Evolutionary conservation across 2,113 vertebrate species (phyloP).

Genomic region (Malaclemys terrapin): DNA sequence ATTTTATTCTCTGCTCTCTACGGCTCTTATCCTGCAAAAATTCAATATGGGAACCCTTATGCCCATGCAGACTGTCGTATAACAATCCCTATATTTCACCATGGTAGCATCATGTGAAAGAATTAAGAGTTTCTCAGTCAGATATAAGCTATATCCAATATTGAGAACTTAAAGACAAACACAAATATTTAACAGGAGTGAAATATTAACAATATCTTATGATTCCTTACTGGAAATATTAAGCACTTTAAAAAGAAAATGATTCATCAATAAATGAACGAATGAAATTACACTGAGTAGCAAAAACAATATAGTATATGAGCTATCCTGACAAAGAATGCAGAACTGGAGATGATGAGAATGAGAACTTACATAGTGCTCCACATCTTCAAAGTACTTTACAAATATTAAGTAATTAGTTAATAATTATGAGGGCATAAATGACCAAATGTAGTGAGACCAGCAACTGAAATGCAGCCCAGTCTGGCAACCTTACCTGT

Average conservation of each 20-base stretch:
- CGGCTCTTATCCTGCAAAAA: neutral
- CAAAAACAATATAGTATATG: neutral
- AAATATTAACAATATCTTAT: neutral
- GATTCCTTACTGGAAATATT: neutral
- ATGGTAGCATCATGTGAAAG: neutral
- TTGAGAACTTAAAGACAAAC: neutral
- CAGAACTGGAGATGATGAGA: neutral
- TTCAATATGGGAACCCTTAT: neutral
- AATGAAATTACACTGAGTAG: neutral
- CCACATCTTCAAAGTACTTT: neutral
- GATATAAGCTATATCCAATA: neutral
- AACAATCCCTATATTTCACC: neutral
- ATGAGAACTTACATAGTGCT: neutral
- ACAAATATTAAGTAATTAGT: neutral
- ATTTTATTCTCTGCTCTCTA: neutral
- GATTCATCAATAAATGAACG: neutral
- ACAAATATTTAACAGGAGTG: neutral
- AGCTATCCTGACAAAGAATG: neutral
- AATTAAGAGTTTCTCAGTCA: neutral
- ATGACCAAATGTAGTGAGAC: neutral
- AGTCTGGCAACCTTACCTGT: neutral
- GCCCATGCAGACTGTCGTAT: neutral
- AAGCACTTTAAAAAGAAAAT: neutral
- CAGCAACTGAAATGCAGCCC: neutral
- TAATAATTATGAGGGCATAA: neutral